A percentile compares a stretch with the other conserved stretches of the same genome.
Conservation (phyloP, 2,797 vertebrate genomes). For the Poeciliopsis gracilis region DNA sequence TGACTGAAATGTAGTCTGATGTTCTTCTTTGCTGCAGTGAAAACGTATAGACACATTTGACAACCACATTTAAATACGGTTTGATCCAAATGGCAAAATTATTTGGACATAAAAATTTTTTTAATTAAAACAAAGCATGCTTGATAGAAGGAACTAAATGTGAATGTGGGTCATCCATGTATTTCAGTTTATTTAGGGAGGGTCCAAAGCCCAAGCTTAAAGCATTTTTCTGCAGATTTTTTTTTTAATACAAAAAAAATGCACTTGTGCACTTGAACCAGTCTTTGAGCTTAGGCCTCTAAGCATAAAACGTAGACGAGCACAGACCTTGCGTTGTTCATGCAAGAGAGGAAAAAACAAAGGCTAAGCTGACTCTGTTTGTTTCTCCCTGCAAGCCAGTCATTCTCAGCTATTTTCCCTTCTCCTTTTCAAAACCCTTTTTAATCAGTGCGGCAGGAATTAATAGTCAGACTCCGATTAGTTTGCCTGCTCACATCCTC, state of each 20-base stretch:
- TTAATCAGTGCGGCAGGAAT: slow-evolving; percentile 75
- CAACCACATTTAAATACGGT: background rate
- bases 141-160: background rate
- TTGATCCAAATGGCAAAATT: background rate
- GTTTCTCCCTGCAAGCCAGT: slow-evolving; percentile 48
- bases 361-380: slow-evolving; percentile 26
- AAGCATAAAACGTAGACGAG: slow-evolving; percentile 36
- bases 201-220: background rate
- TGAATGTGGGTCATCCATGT: background rate
- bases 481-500: slow-evolving; percentile 68
- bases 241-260: background rate
- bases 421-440: slow-evolving; percentile 57
- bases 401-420: slow-evolving; percentile 38
- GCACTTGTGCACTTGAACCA: too few species aligned
- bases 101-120: background rate
- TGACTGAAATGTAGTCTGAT: background rate
- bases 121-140: background rate
- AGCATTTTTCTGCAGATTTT: background rate
- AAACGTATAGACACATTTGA: background rate
- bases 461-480: slow-evolving; percentile 74
- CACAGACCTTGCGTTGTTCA: slow-evolving; percentile 31
- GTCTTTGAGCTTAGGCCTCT: slow-evolving; percentile 14
- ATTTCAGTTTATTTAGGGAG: background rate
- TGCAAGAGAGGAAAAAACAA: background rate
- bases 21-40: background rate